Evolutionary conservation across 2,113 vertebrate species (phyloP).

Genomic region (Hyaena hyaena): DNA sequence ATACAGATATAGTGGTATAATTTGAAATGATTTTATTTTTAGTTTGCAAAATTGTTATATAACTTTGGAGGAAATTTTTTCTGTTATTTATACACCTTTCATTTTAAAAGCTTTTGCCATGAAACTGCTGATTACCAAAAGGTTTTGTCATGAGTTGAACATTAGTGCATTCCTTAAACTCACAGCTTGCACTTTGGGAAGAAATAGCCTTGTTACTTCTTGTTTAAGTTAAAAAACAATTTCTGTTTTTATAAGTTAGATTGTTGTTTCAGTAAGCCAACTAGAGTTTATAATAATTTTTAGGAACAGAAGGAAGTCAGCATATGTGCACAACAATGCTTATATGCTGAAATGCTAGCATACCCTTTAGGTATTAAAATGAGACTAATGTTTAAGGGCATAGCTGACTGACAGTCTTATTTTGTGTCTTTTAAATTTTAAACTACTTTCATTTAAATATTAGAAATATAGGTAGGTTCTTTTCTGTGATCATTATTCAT

Average conservation of each 20-base stretch:
- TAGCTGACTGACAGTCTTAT: background rate
- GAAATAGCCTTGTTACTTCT: background rate
- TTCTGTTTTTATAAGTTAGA: background rate
- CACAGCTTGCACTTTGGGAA: background rate
- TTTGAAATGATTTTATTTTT: constrained; percentile 41
- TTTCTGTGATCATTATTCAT: constrained; percentile 14
- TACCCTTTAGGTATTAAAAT: background rate
- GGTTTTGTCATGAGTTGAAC: background rate
- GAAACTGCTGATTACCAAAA: background rate
- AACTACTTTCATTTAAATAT: constrained; percentile 43
- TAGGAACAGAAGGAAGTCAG: background rate
- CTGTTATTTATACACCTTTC: background rate
- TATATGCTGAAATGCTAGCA: background rate
- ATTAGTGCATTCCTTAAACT: background rate
- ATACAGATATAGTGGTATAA: background rate
- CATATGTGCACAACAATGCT: background rate
- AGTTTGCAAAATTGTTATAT: constrained; percentile 13
- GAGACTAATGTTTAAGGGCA: background rate
- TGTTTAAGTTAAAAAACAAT: background rate
- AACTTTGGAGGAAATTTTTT: constrained; percentile 8
- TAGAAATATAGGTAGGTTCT: background rate
- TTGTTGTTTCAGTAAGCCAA: constrained; percentile 5
- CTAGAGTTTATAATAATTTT: constrained; percentile 1
- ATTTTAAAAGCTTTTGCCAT: constrained; percentile 9
- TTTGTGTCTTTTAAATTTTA: constrained; percentile 48